Conservation (phyloP, 2,113 vertebrate genomes). For the Boleophthalmus pectinirostris region DNA sequence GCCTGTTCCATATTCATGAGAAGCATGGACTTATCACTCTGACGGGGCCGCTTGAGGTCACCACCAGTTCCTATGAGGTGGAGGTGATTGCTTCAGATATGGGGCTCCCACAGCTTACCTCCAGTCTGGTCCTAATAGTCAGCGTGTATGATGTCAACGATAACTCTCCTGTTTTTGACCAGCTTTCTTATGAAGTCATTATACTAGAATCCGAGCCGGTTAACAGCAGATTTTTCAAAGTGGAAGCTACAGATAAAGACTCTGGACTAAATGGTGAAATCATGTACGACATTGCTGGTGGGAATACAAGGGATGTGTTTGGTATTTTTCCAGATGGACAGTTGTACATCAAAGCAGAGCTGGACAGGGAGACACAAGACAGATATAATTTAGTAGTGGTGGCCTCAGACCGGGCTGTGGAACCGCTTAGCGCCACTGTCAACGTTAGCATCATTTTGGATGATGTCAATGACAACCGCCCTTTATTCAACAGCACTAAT, state of each 20-base stretch:
- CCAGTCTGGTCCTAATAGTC: conserved; percentile 86
- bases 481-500: conserved; percentile 95
- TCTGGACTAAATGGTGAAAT: conserved; percentile 94
- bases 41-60: conserved; percentile 85
- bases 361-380: conserved; percentile 94
- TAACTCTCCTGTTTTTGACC: conserved; percentile 92
- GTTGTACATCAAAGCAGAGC: conserved; percentile 92
- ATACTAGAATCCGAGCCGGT: conserved; percentile 92
- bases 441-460: conserved; percentile 91
- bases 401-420: conserved; percentile 91
- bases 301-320: conserved; percentile 89
- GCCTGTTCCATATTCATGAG: conserved; percentile 86
- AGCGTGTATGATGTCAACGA: conserved; percentile 97
- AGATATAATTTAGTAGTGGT: conserved; percentile 86
- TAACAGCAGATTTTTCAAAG: conserved; percentile 94
- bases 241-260: conserved; percentile 93
- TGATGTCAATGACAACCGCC: conserved; percentile 96
- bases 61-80: conserved; percentile 88
- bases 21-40: conserved; percentile 87
- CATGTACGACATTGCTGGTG: conserved; percentile 87
- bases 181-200: conserved; percentile 93
- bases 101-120: conserved; percentile 88
- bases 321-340: conserved; percentile 97
- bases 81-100: conserved; percentile 89
- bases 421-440: conserved; percentile 87